Conservation (phyloP, 2,888 invertebrate genomes). For the Dicranocentrus wangi region DNA sequence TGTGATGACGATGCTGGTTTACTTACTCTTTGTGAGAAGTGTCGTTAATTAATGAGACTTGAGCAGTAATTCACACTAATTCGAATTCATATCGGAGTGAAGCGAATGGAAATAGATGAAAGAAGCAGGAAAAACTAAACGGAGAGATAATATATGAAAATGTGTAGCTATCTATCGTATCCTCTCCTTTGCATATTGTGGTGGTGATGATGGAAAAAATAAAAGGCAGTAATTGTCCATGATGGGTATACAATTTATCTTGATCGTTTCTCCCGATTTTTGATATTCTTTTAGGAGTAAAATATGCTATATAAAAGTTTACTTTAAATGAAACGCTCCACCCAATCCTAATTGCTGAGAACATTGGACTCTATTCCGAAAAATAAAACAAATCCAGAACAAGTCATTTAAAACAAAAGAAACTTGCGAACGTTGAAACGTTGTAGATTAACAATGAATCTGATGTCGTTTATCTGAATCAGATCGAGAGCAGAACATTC, state of each 20-base stretch:
- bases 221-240: conserved; percentile 27
- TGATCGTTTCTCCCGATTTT: conserved; percentile 9
- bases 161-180: no score
- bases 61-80: conserved; percentile 43
- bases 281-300: background rate
- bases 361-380: conserved; percentile 19
- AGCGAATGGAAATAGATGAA: no score
- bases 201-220: background rate
- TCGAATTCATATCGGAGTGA: conserved; percentile 19
- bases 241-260: conserved; percentile 22
- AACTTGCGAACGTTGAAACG: no score
- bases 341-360: conserved; percentile 28
- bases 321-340: conserved; percentile 24
- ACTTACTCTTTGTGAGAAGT: background rate
- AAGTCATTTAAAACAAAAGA: no score
- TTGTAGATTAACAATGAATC: background rate
- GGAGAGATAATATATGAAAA: no score
- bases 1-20: background rate
- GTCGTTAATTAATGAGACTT: conserved; percentile 43
- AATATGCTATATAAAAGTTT: background rate
- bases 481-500: conserved; percentile 69
- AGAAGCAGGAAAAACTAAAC: no score
- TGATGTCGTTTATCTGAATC: conserved; percentile 8
- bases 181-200: background rate
- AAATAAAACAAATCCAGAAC: background rate